phyloP scores from a whole-genome alignment of 2,113 vertebrate genomes.

The Numida meleagris region DNA sequence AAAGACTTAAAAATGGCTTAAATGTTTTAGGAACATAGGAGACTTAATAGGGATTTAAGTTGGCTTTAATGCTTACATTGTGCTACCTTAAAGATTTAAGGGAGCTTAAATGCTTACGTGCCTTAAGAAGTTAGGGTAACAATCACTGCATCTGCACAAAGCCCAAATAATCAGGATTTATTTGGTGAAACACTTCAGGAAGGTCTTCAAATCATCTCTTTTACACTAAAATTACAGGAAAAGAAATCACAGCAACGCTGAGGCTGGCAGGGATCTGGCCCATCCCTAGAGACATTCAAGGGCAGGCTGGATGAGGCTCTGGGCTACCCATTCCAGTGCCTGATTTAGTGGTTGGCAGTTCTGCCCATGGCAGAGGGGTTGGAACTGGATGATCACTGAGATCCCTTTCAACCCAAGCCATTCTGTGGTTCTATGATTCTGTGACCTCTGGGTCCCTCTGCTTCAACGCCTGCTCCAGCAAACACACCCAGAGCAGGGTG shows the following conservation, averaged over 20 bases:
- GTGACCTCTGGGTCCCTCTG: not conserved
- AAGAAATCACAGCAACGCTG: not conserved
- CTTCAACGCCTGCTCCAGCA: not conserved
- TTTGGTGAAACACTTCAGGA: not conserved
- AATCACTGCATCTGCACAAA: constrained; percentile 54
- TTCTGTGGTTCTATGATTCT: no score
- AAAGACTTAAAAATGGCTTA: constrained; percentile 55
- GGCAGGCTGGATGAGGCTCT: no score
- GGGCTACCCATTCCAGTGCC: no score
- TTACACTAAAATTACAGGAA: not conserved
- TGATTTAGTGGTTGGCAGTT: no score
- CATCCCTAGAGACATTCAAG: no score
- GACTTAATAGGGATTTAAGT: constrained; percentile 58
- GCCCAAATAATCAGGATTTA: constrained; percentile 52
- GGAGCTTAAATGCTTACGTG: constrained; percentile 63
- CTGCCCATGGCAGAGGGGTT: no score
- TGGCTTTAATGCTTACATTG: constrained; percentile 53
- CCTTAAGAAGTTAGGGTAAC: constrained; percentile 61
- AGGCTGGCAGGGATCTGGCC: not conserved
- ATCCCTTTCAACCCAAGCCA: no score
- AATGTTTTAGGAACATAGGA: constrained; percentile 47
- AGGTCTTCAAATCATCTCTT: constrained; percentile 14
- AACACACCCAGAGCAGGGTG: not conserved
- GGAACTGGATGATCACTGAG: no score
- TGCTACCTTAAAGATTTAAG: constrained; percentile 63